Conservation (phyloP, 2,113 vertebrate genomes). For the Odontesthes bonariensis region DNA sequence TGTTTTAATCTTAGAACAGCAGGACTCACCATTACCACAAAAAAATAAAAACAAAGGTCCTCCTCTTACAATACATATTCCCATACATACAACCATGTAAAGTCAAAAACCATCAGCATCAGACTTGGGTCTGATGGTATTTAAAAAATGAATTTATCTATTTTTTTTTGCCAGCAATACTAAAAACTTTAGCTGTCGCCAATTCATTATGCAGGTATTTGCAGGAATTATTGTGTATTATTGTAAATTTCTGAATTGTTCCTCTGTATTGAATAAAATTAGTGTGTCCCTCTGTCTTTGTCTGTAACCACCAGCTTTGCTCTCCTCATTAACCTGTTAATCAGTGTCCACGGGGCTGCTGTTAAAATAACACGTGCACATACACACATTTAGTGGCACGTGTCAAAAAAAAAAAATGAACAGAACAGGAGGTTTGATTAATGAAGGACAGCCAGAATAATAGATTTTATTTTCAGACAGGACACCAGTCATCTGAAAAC, state of each 20-base stretch:
- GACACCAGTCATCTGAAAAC: slow-evolving; percentile 2
- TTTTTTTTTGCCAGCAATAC: no score
- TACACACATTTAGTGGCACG: background rate
- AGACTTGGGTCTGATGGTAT: no score
- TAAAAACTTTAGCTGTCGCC: no score
- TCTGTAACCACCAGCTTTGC: slow-evolving; percentile 42
- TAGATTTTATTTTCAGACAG: background rate
- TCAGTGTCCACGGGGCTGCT: slow-evolving; percentile 33
- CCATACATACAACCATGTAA: no score
- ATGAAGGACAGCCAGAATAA: background rate
- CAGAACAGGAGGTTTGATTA: background rate
- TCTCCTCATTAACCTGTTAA: slow-evolving; percentile 52
- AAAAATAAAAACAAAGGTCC: no score
- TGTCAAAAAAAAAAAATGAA: background rate
- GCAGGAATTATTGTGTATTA: background rate
- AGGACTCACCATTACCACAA: no score
- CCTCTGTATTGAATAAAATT: background rate
- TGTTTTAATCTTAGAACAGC: no score
- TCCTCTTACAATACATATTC: no score
- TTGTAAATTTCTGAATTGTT: background rate
- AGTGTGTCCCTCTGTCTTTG: background rate
- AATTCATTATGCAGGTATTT: no score
- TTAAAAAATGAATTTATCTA: no score
- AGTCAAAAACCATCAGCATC: no score
- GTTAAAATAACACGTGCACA: slow-evolving; percentile 28